Conservation (phyloP, 1,140 invertebrate species). For the Drosophila tropicalis region DNA sequence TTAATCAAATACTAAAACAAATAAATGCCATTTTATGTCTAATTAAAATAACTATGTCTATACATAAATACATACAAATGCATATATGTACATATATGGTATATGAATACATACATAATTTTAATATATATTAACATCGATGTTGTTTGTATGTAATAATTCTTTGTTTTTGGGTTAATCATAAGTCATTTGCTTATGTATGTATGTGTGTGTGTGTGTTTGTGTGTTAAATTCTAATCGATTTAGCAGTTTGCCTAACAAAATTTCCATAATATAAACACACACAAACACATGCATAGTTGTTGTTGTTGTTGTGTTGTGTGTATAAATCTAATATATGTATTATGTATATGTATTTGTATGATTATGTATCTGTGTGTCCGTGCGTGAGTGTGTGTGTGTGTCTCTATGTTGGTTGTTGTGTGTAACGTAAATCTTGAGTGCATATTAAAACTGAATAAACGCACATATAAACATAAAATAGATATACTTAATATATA, state of each 20-base stretch:
- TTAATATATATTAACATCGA: constrained; percentile 44
- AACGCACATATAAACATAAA: constrained; percentile 1
- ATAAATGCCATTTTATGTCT: background rate
- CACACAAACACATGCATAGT: background rate
- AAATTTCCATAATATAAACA: constrained; percentile 15
- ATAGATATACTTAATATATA: background rate
- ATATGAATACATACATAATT: background rate
- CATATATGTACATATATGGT: constrained; percentile 9
- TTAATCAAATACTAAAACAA: no score
- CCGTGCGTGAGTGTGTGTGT: constrained; percentile 11
- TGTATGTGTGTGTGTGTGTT: constrained; percentile 25
- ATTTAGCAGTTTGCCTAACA: constrained; percentile 13
- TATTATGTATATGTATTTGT: constrained; percentile 30
- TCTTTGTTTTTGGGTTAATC: constrained; percentile 20
- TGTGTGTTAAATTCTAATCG: constrained; percentile 26
- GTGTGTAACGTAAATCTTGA: constrained; percentile 14
- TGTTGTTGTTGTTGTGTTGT: background rate
- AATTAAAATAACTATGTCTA: background rate
- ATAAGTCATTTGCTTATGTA: constrained; percentile 25
- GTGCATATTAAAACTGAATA: constrained; percentile 10
- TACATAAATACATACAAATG: background rate
- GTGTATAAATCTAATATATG: constrained; percentile 3
- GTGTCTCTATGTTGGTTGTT: constrained; percentile 29
- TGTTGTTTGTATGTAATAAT: constrained; percentile 48
- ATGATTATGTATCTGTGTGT: constrained; percentile 22